Evolutionary conservation across 2,888 invertebrate genomes (phyloP).

Genomic region (Lampropteryx suffumata): DNA sequence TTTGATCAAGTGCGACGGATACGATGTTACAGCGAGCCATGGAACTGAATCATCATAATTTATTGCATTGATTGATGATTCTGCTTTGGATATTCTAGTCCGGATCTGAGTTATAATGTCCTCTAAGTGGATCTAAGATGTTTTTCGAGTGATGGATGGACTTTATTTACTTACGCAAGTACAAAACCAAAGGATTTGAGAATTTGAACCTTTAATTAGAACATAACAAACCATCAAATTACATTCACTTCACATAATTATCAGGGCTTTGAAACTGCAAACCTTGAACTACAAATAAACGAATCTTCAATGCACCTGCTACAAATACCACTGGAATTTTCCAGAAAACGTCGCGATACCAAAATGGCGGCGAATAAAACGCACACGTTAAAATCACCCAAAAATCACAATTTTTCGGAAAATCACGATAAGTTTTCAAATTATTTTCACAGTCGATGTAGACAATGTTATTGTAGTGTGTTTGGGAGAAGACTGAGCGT

Average conservation of each 20-base stretch:
- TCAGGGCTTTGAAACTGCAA: slow-evolving; percentile 31
- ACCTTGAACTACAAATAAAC: slow-evolving; percentile 28
- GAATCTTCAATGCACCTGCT: slow-evolving; percentile 34
- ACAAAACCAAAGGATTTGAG: no score
- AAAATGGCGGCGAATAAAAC: slow-evolving; percentile 30
- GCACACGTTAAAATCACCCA: slow-evolving; percentile 25
- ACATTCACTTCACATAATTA: slow-evolving; percentile 9
- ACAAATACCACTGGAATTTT: slow-evolving; percentile 43
- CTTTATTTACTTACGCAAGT: no score
- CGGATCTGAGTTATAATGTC: no score
- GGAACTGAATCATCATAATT: no score
- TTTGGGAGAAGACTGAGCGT: slow-evolving; percentile 62
- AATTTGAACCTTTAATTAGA: no score
- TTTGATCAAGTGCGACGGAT: no score
- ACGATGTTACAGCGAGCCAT: no score
- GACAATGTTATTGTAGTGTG: slow-evolving; percentile 65
- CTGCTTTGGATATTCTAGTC: no score
- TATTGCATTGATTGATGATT: no score
- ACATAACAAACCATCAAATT: no score
- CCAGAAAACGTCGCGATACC: slow-evolving; percentile 36
- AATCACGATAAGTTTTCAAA: slow-evolving; percentile 33
- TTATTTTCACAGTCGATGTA: slow-evolving; percentile 31
- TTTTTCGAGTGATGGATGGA: no score
- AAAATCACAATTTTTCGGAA: slow-evolving; percentile 33
- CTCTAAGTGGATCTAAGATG: no score